Conservation (phyloP, 2,888 invertebrate genomes). For the Lasius platythorax region DNA sequence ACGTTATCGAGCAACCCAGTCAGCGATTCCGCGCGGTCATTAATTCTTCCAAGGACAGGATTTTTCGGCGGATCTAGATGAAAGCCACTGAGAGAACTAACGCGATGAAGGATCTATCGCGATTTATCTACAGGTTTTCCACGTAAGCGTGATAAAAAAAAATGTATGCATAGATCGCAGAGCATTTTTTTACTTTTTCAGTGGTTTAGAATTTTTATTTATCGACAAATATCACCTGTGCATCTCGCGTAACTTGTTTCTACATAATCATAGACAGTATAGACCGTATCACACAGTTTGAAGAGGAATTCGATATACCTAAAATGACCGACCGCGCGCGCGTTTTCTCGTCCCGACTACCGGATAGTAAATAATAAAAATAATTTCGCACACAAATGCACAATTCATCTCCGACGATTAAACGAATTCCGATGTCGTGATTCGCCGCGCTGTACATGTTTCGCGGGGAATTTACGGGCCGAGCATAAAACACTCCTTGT, state of each 20-base stretch:
- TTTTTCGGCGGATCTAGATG: slow-evolving; percentile 26
- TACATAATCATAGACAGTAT: neutral
- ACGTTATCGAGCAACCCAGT: slow-evolving; percentile 39
- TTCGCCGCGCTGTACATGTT: slow-evolving; percentile 37
- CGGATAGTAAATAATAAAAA: slow-evolving; percentile 29
- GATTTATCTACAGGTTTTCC: neutral
- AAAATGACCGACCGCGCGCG: neutral
- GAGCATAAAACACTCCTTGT: slow-evolving; percentile 54
- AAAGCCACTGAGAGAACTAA: slow-evolving; percentile 1
- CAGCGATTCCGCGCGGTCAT: slow-evolving; percentile 34
- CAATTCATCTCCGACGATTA: slow-evolving; percentile 37
- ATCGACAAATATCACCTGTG: neutral
- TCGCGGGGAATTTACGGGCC: slow-evolving; percentile 36
- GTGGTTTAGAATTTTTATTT: neutral
- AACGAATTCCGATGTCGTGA: slow-evolving; percentile 54
- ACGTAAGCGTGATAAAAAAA: neutral
- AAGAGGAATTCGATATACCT: neutral
- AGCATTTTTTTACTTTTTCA: neutral
- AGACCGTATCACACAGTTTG: neutral
- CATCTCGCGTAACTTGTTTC: neutral
- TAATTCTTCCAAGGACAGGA: slow-evolving; percentile 33
- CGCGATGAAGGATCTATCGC: neutral
- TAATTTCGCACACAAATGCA: slow-evolving; percentile 14
- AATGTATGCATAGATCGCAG: neutral
- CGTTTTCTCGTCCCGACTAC: neutral